phyloP scores from a whole-genome alignment of 2,797 vertebrate species.

The Acanthopagrus latus region DNA sequence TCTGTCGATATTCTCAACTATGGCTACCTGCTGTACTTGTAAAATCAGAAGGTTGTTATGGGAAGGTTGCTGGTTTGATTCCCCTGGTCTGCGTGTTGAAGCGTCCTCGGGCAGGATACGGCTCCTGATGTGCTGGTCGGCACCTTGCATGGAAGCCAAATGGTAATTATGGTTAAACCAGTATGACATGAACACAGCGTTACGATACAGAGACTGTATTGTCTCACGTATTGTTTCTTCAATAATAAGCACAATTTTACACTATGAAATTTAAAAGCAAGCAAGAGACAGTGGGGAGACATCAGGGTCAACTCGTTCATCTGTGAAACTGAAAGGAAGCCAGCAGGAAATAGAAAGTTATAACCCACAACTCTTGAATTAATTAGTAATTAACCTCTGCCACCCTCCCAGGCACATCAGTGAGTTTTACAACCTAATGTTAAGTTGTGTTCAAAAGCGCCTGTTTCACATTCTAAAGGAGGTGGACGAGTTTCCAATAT shows the following conservation, averaged over 20 bases:
- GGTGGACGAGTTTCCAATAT: background rate
- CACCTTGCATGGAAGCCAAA: no score
- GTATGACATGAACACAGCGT: background rate
- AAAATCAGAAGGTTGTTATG: background rate
- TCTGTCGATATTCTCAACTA: background rate
- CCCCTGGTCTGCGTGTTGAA: no score
- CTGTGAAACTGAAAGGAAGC: constrained; percentile 7
- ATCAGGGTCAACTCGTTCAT: background rate
- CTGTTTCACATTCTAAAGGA: background rate
- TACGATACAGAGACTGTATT: background rate
- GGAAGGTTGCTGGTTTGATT: no score
- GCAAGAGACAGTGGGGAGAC: no score
- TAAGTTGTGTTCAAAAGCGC: background rate
- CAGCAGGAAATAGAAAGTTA: constrained; percentile 15
- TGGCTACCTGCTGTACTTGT: background rate
- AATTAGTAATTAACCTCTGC: constrained; percentile 56
- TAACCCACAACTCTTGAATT: constrained; percentile 29
- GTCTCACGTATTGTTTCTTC: background rate
- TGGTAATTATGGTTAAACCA: background rate
- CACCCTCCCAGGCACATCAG: constrained; percentile 23
- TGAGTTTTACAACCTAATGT: background rate
- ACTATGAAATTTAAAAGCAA: no score
- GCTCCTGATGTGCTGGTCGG: no score
- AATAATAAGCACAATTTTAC: background rate
- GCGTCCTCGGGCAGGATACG: no score